Evolutionary conservation across 2,888 invertebrate species (phyloP).

Genomic region (Clunio marinus): DNA sequence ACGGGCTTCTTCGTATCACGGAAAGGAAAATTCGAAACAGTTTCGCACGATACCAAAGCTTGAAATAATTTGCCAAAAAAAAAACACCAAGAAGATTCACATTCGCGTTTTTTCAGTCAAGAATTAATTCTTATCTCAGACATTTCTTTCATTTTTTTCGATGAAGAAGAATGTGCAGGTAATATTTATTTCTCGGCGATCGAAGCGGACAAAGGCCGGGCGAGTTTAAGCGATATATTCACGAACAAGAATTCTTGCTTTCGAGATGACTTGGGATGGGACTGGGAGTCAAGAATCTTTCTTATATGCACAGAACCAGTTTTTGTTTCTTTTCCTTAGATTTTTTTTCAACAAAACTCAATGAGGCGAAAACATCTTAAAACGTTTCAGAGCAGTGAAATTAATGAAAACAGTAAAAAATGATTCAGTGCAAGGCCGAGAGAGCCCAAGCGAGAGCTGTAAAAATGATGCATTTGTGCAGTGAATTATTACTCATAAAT

Average conservation of each 20-base stretch:
- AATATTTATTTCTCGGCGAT: background rate
- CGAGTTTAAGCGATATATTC: background rate
- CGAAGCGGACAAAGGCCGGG: too few relatives aligned
- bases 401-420: background rate
- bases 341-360: too few relatives aligned
- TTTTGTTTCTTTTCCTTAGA: background rate
- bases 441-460: background rate
- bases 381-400: background rate
- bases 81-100: too few relatives aligned
- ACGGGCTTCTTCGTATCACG: too few relatives aligned
- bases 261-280: background rate
- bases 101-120: background rate
- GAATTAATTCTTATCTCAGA: background rate
- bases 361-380: too few relatives aligned
- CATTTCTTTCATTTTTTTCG: background rate
- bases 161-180: background rate
- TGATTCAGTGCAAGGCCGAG: slow-evolving; percentile 9
- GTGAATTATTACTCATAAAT: slow-evolving; percentile 11
- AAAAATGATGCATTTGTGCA: slow-evolving; percentile 9
- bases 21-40: background rate
- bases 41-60: slow-evolving; percentile 16
- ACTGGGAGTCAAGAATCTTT: background rate
- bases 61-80: slow-evolving; percentile 23
- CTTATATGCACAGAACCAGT: slow-evolving; percentile 3
- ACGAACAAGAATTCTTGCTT: background rate